These are phyloP conservation scores for Philereme transversata DNA, from an alignment of 2,888 invertebrate species.

Conservation along the genomic window DNA sequence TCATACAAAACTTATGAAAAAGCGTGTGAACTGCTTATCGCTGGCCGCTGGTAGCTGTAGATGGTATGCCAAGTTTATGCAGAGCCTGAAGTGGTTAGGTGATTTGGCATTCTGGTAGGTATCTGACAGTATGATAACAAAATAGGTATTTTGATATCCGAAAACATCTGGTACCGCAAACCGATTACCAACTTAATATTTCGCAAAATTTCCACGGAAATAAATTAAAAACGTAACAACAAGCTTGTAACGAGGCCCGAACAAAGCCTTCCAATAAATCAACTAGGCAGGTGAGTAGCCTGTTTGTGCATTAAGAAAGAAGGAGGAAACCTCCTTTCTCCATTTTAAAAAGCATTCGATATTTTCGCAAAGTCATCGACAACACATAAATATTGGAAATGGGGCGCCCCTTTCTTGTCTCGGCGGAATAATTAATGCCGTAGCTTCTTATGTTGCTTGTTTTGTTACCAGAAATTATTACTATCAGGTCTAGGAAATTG, in stretches of 20 bases:
- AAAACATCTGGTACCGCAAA: slow-evolving; percentile 13
- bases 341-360: slow-evolving; percentile 83
- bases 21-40: too few species aligned
- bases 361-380: slow-evolving; percentile 83
- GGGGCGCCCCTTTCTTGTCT: slow-evolving; percentile 83
- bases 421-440: slow-evolving; percentile 79
- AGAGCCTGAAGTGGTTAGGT: too few species aligned
- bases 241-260: slow-evolving; percentile 80
- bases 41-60: too few species aligned
- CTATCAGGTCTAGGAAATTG: slow-evolving; percentile 56
- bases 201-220: slow-evolving; percentile 76
- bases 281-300: slow-evolving; percentile 68
- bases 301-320: slow-evolving; percentile 83
- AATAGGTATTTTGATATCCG: not conserved
- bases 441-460: slow-evolving; percentile 77
- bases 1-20: too few species aligned
- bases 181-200: slow-evolving; percentile 54
- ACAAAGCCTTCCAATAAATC: slow-evolving; percentile 82
- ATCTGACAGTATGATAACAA: too few species aligned
- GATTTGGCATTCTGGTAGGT: too few species aligned
- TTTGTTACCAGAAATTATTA: slow-evolving; percentile 75
- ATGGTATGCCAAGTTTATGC: too few species aligned
- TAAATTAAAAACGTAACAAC: slow-evolving; percentile 84
- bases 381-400: slow-evolving; percentile 85
- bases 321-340: slow-evolving; percentile 68